A percentile compares a stretch with the other conserved stretches of the same genome.
These are phyloP conservation scores for Notothenia rossii DNA, from an alignment of 2,113 vertebrate species.

Conservation along the genomic window DNA sequence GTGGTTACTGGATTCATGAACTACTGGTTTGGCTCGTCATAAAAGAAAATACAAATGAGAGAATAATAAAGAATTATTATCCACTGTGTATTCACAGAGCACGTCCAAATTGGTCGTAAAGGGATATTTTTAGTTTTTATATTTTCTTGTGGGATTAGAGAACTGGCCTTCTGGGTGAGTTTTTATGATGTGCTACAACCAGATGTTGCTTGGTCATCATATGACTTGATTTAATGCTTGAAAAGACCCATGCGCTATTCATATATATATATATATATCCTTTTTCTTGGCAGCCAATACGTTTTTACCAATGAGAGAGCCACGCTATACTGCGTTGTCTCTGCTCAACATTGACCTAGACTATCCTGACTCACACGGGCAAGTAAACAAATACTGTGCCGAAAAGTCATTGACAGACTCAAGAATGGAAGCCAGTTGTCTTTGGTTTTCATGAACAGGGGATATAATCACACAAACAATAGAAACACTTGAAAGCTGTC, in stretches of 20 bases:
- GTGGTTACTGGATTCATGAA: conserved; percentile 61
- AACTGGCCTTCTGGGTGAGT: neutral
- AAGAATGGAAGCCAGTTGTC: conserved; percentile 17
- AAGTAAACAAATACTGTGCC: conserved; percentile 43
- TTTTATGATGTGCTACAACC: conserved; percentile 16
- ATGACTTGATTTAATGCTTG: conserved; percentile 22
- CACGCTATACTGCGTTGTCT: neutral
- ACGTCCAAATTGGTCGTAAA: conserved; percentile 17
- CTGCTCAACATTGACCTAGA: conserved; percentile 10
- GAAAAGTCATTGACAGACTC: conserved; percentile 37
- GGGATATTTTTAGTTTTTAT: conserved; percentile 5
- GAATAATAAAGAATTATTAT: neutral
- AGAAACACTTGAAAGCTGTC: conserved; percentile 57
- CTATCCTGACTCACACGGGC: conserved; percentile 43
- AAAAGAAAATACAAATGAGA: conserved; percentile 39
- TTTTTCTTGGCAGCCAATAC: neutral
- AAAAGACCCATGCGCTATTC: conserved; percentile 1
- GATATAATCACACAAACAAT: conserved; percentile 52
- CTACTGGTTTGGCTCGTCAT: conserved; percentile 71
- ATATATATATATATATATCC: neutral
- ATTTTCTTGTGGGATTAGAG: conserved; percentile 5
- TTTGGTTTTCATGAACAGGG: conserved; percentile 28
- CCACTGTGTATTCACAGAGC: neutral
- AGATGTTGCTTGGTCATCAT: neutral
- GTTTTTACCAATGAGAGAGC: conserved; percentile 16